Percentiles rank a stretch among this genome's conserved stretches.
Conservation (phyloP, 1,140 invertebrate genomes). For the Ceratitis capitata region DNA sequence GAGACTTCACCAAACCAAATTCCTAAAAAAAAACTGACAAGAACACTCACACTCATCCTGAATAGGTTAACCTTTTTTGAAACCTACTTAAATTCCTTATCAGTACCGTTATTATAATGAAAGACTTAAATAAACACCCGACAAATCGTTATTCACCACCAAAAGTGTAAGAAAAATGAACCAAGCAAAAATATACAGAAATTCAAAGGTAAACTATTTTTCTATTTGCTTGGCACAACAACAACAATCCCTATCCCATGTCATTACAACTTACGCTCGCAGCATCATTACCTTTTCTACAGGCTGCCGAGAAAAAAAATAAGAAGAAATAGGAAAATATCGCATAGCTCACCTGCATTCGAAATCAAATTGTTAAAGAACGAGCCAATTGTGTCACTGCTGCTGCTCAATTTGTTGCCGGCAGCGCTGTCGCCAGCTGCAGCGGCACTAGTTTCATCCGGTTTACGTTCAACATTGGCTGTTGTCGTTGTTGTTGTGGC, state of each 20-base stretch:
- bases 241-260: neutral
- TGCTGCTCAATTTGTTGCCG: constrained; percentile 41
- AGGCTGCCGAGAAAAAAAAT: neutral
- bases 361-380: constrained; percentile 64
- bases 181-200: neutral
- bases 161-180: neutral
- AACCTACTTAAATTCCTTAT: too few relatives aligned
- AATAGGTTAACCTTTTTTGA: too few relatives aligned
- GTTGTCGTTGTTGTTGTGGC: neutral
- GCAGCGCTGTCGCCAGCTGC: neutral
- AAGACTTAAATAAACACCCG: neutral
- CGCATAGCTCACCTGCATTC: constrained; percentile 63
- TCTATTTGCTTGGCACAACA: neutral
- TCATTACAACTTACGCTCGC: constrained; percentile 17
- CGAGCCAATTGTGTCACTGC: constrained; percentile 62
- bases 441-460: neutral
- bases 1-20: too few relatives aligned
- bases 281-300: neutral
- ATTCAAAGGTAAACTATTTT: neutral
- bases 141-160: neutral
- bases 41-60: too few relatives aligned
- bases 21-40: too few relatives aligned
- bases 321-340: neutral
- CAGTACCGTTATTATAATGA: too few relatives aligned
- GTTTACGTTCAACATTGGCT: too few relatives aligned